phyloP scores from a whole-genome alignment of 64 coral and sea anemone species.

The Hydrozoanthus tunicans region DNA sequence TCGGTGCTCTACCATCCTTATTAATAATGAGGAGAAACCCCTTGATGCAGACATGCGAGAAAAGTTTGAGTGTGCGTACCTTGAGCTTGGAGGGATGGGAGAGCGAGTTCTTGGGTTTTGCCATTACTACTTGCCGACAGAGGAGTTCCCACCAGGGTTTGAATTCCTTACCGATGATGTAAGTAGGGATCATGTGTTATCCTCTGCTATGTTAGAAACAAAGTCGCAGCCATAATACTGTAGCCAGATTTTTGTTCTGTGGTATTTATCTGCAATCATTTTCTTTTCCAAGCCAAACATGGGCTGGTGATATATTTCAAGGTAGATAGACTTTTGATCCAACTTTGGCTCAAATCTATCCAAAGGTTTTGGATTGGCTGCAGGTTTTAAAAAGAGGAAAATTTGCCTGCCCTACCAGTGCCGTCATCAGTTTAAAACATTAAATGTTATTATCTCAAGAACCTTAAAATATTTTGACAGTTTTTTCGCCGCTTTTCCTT shows the following conservation, averaged over 20 bases:
- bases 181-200: constrained; percentile 15
- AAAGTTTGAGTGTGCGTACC: constrained; percentile 80
- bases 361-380: too few species aligned
- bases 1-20: constrained; percentile 84
- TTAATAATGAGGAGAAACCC: constrained; percentile 68
- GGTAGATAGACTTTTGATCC: too few species aligned
- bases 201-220: neutral
- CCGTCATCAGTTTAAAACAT: too few species aligned
- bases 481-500: neutral
- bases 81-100: constrained; percentile 96
- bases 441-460: too few species aligned
- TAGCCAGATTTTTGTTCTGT: too few species aligned
- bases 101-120: constrained; percentile 98
- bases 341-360: too few species aligned
- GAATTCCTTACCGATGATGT: constrained; percentile 92
- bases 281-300: neutral
- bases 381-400: too few species aligned
- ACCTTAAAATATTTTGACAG: too few species aligned
- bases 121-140: constrained; percentile 77
- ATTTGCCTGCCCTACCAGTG: too few species aligned
- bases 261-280: too few species aligned
- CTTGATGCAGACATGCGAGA: constrained; percentile 82
- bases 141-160: constrained; percentile 87
- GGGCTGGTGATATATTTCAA: neutral
- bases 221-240: too few species aligned